Percentiles rank a stretch among this genome's conserved stretches.
phyloP scores from a whole-genome alignment of 2,888 invertebrate genomes.

The Cephus rjabovi region DNA sequence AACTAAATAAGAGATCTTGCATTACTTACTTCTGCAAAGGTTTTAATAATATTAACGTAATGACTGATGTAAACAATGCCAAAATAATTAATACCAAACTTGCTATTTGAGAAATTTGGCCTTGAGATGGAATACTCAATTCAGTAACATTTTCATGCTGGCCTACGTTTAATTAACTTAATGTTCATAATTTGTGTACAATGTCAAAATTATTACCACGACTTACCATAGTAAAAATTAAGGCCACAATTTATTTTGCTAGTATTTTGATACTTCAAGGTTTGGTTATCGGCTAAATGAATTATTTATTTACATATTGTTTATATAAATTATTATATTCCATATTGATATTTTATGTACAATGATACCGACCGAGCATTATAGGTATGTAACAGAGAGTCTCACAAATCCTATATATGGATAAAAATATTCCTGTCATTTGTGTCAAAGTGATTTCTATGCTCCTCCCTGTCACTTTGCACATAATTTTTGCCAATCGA shows the following conservation, averaged over 20 bases:
- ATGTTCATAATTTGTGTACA: background rate
- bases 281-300: background rate
- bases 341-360: background rate
- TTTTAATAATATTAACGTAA: background rate
- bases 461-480: background rate
- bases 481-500: slow-evolving; percentile 1
- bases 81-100: background rate
- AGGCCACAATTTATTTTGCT: background rate
- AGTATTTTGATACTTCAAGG: background rate
- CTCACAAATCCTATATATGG: background rate
- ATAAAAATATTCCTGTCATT: background rate
- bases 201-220: background rate
- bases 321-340: background rate
- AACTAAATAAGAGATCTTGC: background rate
- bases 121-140: background rate
- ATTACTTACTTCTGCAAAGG: background rate
- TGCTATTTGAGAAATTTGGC: background rate
- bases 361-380: background rate
- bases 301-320: background rate
- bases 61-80: background rate
- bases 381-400: background rate
- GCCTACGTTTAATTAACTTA: background rate
- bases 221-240: background rate
- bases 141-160: background rate
- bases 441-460: background rate